These are phyloP conservation scores for Gryllus longicercus DNA, from an alignment of 2,888 invertebrate genomes.

Conservation along the genomic window DNA sequence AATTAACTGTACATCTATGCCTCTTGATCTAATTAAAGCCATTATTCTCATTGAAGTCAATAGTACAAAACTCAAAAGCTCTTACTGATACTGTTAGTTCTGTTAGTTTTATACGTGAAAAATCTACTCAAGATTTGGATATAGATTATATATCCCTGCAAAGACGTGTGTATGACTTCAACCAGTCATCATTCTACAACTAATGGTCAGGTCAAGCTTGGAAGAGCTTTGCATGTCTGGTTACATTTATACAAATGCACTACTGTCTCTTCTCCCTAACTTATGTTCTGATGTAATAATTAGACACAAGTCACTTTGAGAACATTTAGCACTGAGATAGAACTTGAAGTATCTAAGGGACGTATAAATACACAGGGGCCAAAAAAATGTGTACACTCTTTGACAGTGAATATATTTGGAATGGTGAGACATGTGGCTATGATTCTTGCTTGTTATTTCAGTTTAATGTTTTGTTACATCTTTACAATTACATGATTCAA, in stretches of 20 bases:
- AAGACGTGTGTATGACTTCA: not conserved
- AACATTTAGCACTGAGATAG: not conserved
- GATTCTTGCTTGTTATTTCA: too few relatives aligned
- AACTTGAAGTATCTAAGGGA: not conserved
- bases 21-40: too few relatives aligned
- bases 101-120: slow-evolving; percentile 4
- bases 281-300: slow-evolving; percentile 19
- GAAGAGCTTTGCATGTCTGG: not conserved
- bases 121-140: not conserved
- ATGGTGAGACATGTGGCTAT: too few relatives aligned
- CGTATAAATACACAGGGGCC: not conserved
- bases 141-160: not conserved
- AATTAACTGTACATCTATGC: not conserved
- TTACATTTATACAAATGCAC: not conserved
- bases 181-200: not conserved
- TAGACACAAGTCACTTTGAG: not conserved
- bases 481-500: too few relatives aligned
- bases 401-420: too few relatives aligned
- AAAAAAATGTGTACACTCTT: too few relatives aligned
- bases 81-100: slow-evolving; percentile 22
- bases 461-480: too few relatives aligned
- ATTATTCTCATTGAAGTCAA: not conserved
- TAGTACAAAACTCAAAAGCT: not conserved
- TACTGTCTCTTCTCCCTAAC: not conserved
- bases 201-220: not conserved